Conservation (phyloP, 2,113 vertebrate genomes). For the Odontophorus gujanensis region DNA sequence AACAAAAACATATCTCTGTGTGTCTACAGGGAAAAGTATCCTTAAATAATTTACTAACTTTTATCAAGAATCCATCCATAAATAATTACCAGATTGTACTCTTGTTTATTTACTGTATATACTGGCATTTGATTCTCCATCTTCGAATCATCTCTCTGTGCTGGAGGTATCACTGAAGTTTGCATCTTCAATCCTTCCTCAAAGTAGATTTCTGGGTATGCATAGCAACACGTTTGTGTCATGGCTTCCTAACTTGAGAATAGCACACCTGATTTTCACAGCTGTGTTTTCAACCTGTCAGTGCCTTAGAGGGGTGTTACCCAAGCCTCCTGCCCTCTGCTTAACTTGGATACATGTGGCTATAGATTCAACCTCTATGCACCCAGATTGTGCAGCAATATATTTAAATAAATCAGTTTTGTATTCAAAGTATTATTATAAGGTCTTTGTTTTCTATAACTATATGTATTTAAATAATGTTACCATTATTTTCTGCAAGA, state of each 20-base stretch:
- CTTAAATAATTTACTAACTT: not conserved
- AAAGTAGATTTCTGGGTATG: not conserved
- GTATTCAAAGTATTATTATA: not conserved
- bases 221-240: not conserved
- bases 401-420: not conserved
- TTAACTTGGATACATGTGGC: not conserved
- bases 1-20: not conserved
- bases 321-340: not conserved
- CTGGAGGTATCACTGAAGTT: not conserved
- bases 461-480: not conserved
- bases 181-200: not conserved
- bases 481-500: not conserved
- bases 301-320: not conserved
- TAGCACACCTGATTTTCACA: not conserved
- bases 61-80: not conserved
- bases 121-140: not conserved
- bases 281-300: not conserved
- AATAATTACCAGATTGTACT: not conserved
- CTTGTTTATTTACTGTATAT: not conserved
- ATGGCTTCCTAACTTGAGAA: not conserved
- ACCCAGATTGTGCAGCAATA: not conserved
- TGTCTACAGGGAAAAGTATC: not conserved
- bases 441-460: not conserved
- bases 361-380: not conserved
- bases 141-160: not conserved